Percentiles rank a stretch among this genome's conserved stretches.
Conservation (phyloP, 2,888 invertebrate species). For the Ommatoiulus sabulosus region DNA sequence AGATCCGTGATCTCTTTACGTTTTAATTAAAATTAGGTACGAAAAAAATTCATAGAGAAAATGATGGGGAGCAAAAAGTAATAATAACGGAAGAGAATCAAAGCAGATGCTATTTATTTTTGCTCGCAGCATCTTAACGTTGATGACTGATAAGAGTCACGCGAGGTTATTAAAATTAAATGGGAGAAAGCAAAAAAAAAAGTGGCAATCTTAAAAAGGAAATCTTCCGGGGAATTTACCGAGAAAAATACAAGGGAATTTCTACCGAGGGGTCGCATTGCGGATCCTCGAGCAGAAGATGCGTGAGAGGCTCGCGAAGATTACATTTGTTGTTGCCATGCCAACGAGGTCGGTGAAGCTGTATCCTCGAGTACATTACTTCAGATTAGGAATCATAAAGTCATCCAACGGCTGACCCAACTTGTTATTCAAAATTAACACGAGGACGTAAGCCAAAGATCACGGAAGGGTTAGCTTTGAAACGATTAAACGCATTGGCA, state of each 20-base stretch:
- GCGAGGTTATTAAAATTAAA: slow-evolving; percentile 26
- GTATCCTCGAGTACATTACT: slow-evolving; percentile 27
- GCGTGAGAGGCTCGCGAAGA: not conserved
- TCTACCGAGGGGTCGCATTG: not conserved
- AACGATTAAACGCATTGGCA: not conserved
- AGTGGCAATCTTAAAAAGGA: slow-evolving; percentile 1
- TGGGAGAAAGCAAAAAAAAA: not conserved
- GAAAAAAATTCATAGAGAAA: not conserved
- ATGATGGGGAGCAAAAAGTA: not conserved
- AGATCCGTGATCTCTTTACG: not conserved
- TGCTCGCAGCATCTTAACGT: not conserved
- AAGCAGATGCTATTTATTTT: not conserved
- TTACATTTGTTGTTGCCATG: slow-evolving; percentile 17
- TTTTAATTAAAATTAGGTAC: slow-evolving; percentile 7
- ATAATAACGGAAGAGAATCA: not conserved
- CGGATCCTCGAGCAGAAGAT: slow-evolving; percentile 8
- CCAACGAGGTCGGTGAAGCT: not conserved
- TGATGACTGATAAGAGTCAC: slow-evolving; percentile 6
- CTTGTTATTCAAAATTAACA: slow-evolving; percentile 12
- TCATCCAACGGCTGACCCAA: not conserved
- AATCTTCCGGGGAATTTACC: not conserved
- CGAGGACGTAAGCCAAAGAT: not conserved
- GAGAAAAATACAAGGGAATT: not conserved
- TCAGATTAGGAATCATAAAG: slow-evolving; percentile 39
- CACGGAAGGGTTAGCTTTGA: not conserved